Evolutionary conservation across 1,140 invertebrate genomes (phyloP).

Genomic region (Atopsyche davidsoni): DNA sequence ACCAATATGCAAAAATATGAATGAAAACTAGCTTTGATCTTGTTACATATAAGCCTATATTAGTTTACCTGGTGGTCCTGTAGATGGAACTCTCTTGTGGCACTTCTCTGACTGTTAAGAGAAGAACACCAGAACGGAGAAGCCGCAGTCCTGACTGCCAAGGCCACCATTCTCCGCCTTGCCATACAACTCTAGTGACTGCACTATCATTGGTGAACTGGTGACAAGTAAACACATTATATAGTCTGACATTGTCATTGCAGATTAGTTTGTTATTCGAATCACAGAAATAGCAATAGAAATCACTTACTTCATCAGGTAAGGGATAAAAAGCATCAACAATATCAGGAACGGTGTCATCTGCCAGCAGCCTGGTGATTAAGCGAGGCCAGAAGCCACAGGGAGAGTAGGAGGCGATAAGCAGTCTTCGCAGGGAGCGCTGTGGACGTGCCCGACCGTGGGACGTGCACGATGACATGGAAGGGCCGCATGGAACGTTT

Average conservation of each 20-base stretch:
- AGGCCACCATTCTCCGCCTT: conserved; percentile 83
- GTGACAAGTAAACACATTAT: conserved; percentile 7
- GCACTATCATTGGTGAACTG: conserved; percentile 58
- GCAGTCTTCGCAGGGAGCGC: conserved; percentile 58
- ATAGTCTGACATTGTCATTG: too few species aligned
- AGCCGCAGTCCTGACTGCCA: conserved; percentile 95
- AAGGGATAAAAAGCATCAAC: conserved; percentile 62
- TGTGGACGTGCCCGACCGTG: conserved; percentile 46
- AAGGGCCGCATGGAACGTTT: conserved; percentile 29
- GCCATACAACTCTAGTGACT: conserved; percentile 57
- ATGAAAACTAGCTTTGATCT: too few species aligned
- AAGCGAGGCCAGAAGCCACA: conserved; percentile 96
- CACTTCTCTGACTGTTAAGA: conserved; percentile 82
- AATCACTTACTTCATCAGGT: conserved; percentile 54
- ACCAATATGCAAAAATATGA: too few species aligned
- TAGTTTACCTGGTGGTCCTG: conserved; percentile 33
- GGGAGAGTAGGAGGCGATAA: conserved; percentile 94
- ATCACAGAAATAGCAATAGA: too few species aligned
- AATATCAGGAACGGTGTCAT: conserved; percentile 81
- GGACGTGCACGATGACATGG: conserved; percentile 33
- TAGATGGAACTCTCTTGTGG: conserved; percentile 49
- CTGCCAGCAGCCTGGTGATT: conserved; percentile 85
- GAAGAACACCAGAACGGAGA: conserved; percentile 68
- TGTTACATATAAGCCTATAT: too few species aligned
- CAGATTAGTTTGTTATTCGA: too few species aligned